Conservation (phyloP, 2,797 vertebrate genomes). For the Sebastes cheni region DNA sequence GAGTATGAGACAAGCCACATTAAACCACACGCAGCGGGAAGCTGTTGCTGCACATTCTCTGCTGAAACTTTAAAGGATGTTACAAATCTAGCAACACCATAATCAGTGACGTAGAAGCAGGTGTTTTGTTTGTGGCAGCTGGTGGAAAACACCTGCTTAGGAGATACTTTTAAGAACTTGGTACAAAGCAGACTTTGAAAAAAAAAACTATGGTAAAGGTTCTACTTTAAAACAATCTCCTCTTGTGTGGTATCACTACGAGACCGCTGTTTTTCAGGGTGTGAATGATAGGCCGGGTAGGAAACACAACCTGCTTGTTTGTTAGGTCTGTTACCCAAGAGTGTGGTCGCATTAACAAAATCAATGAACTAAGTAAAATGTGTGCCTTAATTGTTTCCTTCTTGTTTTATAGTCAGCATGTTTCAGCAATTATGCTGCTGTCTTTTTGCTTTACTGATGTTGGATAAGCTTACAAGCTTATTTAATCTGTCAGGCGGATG, state of each 20-base stretch:
- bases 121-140: constrained; percentile 1
- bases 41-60: background rate
- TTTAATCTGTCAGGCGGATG: background rate
- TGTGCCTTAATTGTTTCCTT: background rate
- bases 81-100: background rate
- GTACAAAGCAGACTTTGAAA: background rate
- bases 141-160: constrained; percentile 6
- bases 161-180: background rate
- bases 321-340: background rate
- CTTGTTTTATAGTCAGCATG: background rate
- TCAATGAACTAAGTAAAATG: background rate
- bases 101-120: background rate
- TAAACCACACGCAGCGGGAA: background rate
- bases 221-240: background rate
- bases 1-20: background rate
- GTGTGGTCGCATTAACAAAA: background rate
- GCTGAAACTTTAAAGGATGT: background rate
- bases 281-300: background rate
- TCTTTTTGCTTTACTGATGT: background rate
- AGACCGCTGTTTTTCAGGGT: background rate
- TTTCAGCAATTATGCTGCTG: background rate
- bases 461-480: background rate
- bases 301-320: background rate
- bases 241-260: background rate
- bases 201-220: background rate